phyloP scores from a whole-genome alignment of 2,888 invertebrate species.

The Leptodirus hochenwartii region DNA sequence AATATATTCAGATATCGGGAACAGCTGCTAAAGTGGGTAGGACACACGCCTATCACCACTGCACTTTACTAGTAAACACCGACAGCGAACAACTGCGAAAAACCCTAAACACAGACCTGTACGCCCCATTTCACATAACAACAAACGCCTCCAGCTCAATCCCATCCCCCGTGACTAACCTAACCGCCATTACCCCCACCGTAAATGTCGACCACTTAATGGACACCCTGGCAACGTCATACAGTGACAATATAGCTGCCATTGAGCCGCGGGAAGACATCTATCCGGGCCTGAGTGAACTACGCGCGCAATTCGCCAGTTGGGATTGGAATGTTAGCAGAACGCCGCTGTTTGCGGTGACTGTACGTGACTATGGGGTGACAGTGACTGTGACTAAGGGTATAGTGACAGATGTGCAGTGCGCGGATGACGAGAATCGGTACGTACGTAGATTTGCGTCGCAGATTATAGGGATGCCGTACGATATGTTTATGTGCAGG shows the following conservation, averaged over 20 bases:
- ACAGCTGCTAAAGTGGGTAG: slow-evolving; percentile 88
- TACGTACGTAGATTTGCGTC: too few relatives aligned
- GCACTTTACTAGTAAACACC: slow-evolving; percentile 79
- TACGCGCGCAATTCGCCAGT: slow-evolving; percentile 47
- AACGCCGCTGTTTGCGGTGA: slow-evolving; percentile 68
- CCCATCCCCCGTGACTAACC: slow-evolving; percentile 64
- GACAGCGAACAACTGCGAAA: slow-evolving; percentile 55
- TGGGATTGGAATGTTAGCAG: slow-evolving; percentile 85
- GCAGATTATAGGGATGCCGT: too few relatives aligned
- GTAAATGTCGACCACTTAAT: slow-evolving; percentile 50
- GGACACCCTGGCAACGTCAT: slow-evolving; percentile 10
- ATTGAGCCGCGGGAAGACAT: slow-evolving; percentile 11
- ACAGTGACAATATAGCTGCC: slow-evolving; percentile 10
- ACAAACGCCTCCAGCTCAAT: slow-evolving; percentile 76
- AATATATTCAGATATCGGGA: slow-evolving; percentile 64
- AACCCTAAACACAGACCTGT: slow-evolving; percentile 39
- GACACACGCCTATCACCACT: slow-evolving; percentile 86
- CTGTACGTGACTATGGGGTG: slow-evolving; percentile 18
- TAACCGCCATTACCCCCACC: slow-evolving; percentile 52
- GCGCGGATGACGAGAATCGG: too few relatives aligned
- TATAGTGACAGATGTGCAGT: slow-evolving; percentile 8
- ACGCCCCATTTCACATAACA: slow-evolving; percentile 55
- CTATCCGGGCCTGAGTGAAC: slow-evolving; percentile 43
- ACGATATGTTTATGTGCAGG: too few relatives aligned
- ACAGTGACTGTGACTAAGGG: slow-evolving; percentile 11